Base-by-base conservation (phyloP, 2,888 invertebrate genomes). In the Smittia sp. region DNA sequence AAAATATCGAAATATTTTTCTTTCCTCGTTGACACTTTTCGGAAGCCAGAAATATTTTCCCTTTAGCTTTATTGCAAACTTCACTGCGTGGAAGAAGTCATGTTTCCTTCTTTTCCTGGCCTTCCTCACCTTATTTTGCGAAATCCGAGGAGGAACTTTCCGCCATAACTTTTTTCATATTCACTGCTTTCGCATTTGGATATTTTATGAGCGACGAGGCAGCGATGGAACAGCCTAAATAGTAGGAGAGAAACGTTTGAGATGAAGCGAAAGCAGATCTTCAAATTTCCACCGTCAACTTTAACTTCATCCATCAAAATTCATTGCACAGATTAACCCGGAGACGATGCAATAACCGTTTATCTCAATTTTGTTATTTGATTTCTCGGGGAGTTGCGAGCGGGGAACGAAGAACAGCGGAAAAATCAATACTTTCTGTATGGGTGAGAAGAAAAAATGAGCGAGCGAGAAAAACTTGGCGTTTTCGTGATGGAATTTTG, bases 371-470 rank as follows among this genome's bases (percentile, higher is more conserved):
- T 67, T 67, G 46, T 68, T 66, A 20, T 38, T 66, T 68, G 41
- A 41, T 46, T 46, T 66, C 22, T 41, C 46, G 25, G 68, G 24
- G 68, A 32, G 18, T 13, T 22, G 58, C 58, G 58, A 58, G 58
- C 22, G 58, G 22, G 65, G 13, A 25, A 68, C 15, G 1, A 46
- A 68, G 32, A 32, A 68, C 41, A 68, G 41, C 41, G 68, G 46
- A 41, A 68, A 68, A 68, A 68, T 68, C 68, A 68, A 68, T 68
- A 68, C 68, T 68, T 68, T 68, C 11, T 68, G 68, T 68, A 68
- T 68, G 68, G 68, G 58, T 41, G 68, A 68, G 41, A 38, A 66
- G n/a, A 46, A 46, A 66, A 38, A 46, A 46, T 11, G 46, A 46
- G 58, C 20, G 58, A 68, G 25, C 46, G 25, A 46, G 20, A 65